These are phyloP conservation scores for Octopus sinensis DNA, from an alignment of 1,140 invertebrate genomes.

Conservation along the genomic window DNA sequence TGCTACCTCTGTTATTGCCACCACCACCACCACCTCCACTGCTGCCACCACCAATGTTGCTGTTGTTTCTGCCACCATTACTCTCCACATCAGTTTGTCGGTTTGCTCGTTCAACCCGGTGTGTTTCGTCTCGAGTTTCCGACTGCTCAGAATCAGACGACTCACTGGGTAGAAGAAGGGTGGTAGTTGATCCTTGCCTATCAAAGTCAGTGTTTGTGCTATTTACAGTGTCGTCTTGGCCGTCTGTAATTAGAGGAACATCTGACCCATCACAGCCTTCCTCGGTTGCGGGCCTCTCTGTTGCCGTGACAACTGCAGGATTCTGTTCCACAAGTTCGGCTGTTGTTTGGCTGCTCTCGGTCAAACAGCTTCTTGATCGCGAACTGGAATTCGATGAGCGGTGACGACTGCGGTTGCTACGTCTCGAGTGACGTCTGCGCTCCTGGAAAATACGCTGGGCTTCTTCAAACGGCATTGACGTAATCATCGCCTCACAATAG, in stretches of 20 bases:
- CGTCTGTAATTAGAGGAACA: neutral
- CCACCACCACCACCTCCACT: neutral
- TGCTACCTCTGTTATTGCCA: neutral
- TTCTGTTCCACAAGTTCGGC: neutral
- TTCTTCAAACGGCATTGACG: conserved; percentile 47
- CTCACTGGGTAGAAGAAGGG: conserved; percentile 11
- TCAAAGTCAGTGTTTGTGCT: conserved; percentile 14
- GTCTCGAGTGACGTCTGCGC: conserved; percentile 19
- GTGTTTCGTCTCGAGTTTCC: neutral
- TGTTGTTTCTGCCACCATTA: too few relatives aligned
- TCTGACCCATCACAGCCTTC: neutral
- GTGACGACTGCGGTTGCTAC: neutral
- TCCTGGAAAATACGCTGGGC: conserved; percentile 32
- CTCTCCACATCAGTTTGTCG: too few relatives aligned
- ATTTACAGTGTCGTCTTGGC: neutral
- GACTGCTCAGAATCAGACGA: neutral
- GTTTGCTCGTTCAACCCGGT: too few relatives aligned
- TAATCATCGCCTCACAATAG: conserved; percentile 51
- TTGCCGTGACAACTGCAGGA: neutral
- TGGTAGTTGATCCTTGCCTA: neutral
- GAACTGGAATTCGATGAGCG: neutral
- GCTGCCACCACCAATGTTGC: neutral
- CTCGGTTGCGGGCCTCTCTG: neutral
- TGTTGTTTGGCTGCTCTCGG: neutral
- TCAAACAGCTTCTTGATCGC: neutral